These are phyloP conservation scores for Sisyra nigra DNA, from an alignment of 2,888 invertebrate species.

Conservation along the genomic window DNA sequence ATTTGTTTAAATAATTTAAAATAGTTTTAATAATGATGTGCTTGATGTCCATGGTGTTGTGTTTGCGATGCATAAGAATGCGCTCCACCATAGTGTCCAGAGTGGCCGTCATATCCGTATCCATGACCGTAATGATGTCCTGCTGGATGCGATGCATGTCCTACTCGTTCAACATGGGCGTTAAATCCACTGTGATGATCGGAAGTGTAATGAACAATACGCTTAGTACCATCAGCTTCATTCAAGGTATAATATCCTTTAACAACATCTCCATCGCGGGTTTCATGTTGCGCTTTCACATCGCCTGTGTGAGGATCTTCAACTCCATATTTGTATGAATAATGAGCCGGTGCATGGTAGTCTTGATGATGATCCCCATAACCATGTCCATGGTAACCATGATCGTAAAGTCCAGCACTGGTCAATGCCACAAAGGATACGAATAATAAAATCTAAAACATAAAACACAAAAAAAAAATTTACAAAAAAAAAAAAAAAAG, in stretches of 20 bases:
- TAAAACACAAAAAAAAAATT: too few species aligned
- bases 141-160: conserved; percentile 22
- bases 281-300: conserved; percentile 32
- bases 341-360: conserved; percentile 27
- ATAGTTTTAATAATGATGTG: too few species aligned
- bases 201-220: conserved; percentile 34
- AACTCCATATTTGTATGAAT: conserved; percentile 30
- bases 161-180: conserved; percentile 30
- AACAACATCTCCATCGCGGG: conserved; percentile 32
- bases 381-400: too few species aligned
- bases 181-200: conserved; percentile 35
- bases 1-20: too few species aligned
- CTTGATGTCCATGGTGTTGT: too few species aligned
- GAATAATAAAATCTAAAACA: too few species aligned
- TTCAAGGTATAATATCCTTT: conserved; percentile 33
- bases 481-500: too few species aligned
- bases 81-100: too few species aligned
- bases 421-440: too few species aligned
- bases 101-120: too few species aligned
- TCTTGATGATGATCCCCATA: conserved; percentile 11
- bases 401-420: too few species aligned
- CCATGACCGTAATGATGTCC: conserved; percentile 17
- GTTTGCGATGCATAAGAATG: too few species aligned
- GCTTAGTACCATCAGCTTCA: conserved; percentile 33
- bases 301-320: conserved; percentile 34